A percentile compares a stretch with the other conserved stretches of the same genome.
Evolutionary conservation across 2,888 invertebrate species (phyloP).

Genomic region (Gymnosoma rotundatum): DNA sequence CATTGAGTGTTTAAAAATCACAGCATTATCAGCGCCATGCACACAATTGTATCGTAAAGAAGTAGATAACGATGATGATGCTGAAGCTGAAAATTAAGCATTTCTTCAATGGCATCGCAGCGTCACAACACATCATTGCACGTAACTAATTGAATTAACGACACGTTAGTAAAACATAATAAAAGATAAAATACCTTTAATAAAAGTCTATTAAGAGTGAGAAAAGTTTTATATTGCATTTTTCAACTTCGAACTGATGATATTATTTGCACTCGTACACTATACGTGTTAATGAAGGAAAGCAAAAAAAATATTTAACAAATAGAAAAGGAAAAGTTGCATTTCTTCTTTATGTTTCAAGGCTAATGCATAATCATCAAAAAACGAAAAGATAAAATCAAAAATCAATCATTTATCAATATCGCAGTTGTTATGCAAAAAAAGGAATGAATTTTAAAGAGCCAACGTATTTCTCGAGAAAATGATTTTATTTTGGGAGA

Average conservation of each 20-base stretch:
- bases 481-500: too few species aligned
- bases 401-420: too few species aligned
- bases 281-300: neutral
- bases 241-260: constrained; percentile 1
- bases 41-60: constrained; percentile 26
- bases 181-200: constrained; percentile 19
- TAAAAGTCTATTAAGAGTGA: constrained; percentile 19
- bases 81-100: constrained; percentile 39
- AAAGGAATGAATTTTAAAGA: too few species aligned
- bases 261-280: neutral
- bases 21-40: constrained; percentile 30
- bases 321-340: neutral
- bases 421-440: too few species aligned
- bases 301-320: neutral
- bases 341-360: neutral
- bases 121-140: constrained; percentile 69
- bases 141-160: constrained; percentile 72
- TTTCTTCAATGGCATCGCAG: constrained; percentile 43
- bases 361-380: neutral
- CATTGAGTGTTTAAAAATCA: constrained; percentile 40
- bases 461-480: too few species aligned
- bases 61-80: constrained; percentile 20
- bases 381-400: neutral
- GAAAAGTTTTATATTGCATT: constrained; percentile 39
- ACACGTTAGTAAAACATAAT: constrained; percentile 59